Evolutionary conservation across 53 echinoderm and acorn worm species (phyloP).

Genomic region (Glandiceps talaboti): DNA sequence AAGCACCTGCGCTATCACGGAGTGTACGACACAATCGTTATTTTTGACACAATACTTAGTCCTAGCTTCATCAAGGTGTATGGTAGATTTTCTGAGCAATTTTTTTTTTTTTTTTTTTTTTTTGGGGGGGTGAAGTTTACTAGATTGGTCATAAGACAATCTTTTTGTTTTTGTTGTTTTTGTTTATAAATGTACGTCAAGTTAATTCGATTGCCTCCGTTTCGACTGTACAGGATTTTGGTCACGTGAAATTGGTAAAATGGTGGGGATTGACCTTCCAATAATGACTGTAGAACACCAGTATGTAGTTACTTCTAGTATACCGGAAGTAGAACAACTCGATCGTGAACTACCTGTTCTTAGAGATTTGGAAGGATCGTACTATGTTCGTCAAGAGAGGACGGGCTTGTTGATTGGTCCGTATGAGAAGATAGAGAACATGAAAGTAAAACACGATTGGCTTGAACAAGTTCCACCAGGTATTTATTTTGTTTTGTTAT

Average conservation of each 20-base stretch:
- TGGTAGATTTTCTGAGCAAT: too few species aligned
- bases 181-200: too few species aligned
- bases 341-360: not conserved
- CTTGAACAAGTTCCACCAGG: not conserved
- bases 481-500: too few species aligned
- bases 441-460: slow-evolving; percentile 10
- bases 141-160: too few species aligned
- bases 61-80: too few species aligned
- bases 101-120: too few species aligned
- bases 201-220: too few species aligned
- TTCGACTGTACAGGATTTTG: not conserved
- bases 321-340: not conserved
- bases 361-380: slow-evolving; percentile 11
- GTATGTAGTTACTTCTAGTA: not conserved
- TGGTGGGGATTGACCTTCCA: not conserved
- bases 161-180: too few species aligned
- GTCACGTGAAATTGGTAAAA: not conserved
- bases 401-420: slow-evolving; percentile 9
- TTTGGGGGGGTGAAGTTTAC: too few species aligned
- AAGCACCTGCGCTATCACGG: too few species aligned
- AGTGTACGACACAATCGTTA: too few species aligned
- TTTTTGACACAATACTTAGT: too few species aligned
- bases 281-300: not conserved
- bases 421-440: not conserved
- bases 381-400: slow-evolving; percentile 13